Percentiles rank a stretch among this genome's conserved stretches.
phyloP scores from a whole-genome alignment of 2,113 vertebrate species.

The Puntigrus tetrazona region DNA sequence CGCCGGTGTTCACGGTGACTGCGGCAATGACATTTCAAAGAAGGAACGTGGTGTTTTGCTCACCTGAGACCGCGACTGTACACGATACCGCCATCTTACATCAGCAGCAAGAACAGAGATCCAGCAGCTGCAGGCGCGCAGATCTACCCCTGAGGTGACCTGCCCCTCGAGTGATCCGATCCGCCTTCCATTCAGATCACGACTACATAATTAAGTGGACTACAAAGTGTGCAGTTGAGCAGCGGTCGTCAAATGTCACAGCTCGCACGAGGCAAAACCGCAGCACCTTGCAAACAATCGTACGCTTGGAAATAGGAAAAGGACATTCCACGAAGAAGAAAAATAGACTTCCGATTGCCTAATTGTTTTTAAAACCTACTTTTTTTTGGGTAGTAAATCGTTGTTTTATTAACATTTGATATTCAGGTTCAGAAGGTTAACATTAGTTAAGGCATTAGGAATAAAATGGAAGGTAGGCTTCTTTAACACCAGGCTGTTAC shows the following conservation, averaged over 20 bases:
- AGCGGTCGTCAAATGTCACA: not conserved
- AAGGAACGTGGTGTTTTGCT: constrained; percentile 26
- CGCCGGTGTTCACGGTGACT: not conserved
- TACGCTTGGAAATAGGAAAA: not conserved
- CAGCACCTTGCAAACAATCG: not conserved
- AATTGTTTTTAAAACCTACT: too few relatives aligned
- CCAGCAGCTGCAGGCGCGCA: not conserved
- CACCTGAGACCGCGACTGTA: constrained; percentile 45
- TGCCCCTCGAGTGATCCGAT: constrained; percentile 28
- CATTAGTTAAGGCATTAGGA: too few relatives aligned
- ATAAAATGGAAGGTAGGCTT: too few relatives aligned
- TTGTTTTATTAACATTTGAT: too few relatives aligned
- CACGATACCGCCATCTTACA: constrained; percentile 57
- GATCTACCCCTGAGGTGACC: constrained; percentile 17
- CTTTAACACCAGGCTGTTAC: too few relatives aligned
- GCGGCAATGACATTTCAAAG: not conserved
- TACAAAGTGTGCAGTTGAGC: not conserved
- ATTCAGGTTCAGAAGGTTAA: too few relatives aligned
- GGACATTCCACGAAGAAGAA: not conserved
- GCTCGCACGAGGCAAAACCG: too few relatives aligned
- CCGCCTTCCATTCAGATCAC: not conserved
- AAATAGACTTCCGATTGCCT: not conserved
- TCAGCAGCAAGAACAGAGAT: constrained; percentile 8
- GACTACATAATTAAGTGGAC: not conserved
- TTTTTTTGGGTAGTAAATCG: too few relatives aligned